Evolutionary conservation across 2,797 vertebrate genomes (phyloP).

Genomic region (Rhinoraja longicauda): DNA sequence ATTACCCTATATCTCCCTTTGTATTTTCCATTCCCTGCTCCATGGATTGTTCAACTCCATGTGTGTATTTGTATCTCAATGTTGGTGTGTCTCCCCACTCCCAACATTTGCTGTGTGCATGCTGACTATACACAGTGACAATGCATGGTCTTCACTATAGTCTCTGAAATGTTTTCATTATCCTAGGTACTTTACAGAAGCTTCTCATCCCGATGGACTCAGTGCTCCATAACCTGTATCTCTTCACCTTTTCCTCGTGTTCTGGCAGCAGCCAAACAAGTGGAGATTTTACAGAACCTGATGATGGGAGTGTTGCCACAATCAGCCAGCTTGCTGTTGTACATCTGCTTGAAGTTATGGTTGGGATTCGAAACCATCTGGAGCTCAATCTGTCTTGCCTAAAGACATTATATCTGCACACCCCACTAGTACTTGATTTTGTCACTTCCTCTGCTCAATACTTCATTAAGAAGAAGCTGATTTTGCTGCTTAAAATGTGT

Average conservation of each 20-base stretch:
- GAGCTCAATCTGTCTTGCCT: conserved; percentile 53
- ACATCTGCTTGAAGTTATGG: conserved; percentile 73
- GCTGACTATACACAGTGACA: neutral
- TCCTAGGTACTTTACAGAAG: conserved; percentile 58
- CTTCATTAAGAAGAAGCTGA: conserved; percentile 63
- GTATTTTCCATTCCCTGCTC: neutral
- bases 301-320: conserved; percentile 39
- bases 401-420: conserved; percentile 57
- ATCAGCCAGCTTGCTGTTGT: conserved; percentile 58
- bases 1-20: too few relatives aligned
- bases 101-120: neutral
- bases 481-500: conserved; percentile 75
- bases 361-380: conserved; percentile 54
- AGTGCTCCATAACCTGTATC: conserved; percentile 59
- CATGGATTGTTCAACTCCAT: neutral
- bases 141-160: neutral
- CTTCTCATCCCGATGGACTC: conserved; percentile 64
- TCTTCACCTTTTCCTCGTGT: conserved; percentile 51
- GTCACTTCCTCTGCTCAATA: conserved; percentile 53
- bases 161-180: conserved; percentile 41
- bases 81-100: neutral
- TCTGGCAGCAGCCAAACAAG: conserved; percentile 41
- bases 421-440: conserved; percentile 52
- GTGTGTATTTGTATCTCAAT: neutral
- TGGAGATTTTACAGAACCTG: conserved; percentile 37